Evolutionary conservation across 2,888 invertebrate genomes (phyloP).

Genomic region (Corbicula japonica): DNA sequence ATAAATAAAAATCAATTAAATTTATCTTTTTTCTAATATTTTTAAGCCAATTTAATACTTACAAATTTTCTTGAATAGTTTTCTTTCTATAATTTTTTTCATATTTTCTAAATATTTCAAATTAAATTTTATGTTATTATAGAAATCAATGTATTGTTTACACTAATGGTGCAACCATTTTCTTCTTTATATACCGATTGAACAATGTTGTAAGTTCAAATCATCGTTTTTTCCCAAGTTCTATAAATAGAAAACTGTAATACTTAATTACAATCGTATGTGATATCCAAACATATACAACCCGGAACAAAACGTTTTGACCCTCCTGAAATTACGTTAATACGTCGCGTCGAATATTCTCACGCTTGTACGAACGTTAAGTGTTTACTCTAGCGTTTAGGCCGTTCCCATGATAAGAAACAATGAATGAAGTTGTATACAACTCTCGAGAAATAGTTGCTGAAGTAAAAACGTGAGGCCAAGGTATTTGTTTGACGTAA

Average conservation of each 20-base stretch:
- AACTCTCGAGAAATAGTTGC: too few species aligned
- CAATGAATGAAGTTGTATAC: too few species aligned
- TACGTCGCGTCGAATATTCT: slow-evolving; percentile 13
- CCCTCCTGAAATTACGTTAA: slow-evolving; percentile 4
- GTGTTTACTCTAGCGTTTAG: slow-evolving; percentile 7
- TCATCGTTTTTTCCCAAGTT: slow-evolving; percentile 7
- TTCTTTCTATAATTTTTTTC: slow-evolving; percentile 5
- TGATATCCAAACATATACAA: slow-evolving; percentile 5
- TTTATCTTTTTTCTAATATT: background rate
- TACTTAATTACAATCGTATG: slow-evolving; percentile 6
- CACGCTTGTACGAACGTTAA: slow-evolving; percentile 9
- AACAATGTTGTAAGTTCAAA: slow-evolving; percentile 16
- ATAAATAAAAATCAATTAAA: background rate
- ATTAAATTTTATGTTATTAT: background rate
- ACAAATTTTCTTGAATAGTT: slow-evolving; percentile 21
- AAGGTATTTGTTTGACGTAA: too few species aligned
- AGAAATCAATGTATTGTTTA: slow-evolving; percentile 16
- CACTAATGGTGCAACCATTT: background rate
- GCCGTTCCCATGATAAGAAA: slow-evolving; percentile 8
- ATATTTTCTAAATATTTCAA: too few species aligned
- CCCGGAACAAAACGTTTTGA: slow-evolving; percentile 22
- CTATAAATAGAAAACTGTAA: slow-evolving; percentile 15
- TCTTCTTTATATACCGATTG: slow-evolving; percentile 17
- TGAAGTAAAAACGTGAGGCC: too few species aligned
- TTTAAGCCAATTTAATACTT: too few species aligned